A percentile compares a stretch with the other conserved stretches of the same genome.
phyloP scores from a whole-genome alignment of 2,113 vertebrate genomes.

The Glaucidium brasilianum region DNA sequence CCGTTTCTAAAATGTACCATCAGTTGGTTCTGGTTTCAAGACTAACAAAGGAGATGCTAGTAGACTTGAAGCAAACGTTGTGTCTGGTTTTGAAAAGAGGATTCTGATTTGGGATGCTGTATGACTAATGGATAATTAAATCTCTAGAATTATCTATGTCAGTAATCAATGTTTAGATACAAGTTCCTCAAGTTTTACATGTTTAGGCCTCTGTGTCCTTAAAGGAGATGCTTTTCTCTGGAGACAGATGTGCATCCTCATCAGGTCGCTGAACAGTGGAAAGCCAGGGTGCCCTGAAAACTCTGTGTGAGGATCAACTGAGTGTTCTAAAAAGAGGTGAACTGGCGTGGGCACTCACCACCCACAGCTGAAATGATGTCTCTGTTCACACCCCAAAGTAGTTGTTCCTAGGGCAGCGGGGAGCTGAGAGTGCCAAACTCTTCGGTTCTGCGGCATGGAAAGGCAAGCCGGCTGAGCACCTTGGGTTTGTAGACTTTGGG shows the following conservation, averaged over 20 bases:
- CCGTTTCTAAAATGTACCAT: not conserved
- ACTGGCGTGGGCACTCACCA: not conserved
- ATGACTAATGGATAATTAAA: not conserved
- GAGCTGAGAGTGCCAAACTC: fast-evolving
- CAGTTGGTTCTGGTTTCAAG: not conserved
- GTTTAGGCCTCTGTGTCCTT: not conserved
- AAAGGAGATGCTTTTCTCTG: not conserved
- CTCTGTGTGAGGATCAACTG: not conserved
- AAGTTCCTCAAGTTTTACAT: not conserved
- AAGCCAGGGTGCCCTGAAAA: not conserved
- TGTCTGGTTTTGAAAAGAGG: not conserved
- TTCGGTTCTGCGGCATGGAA: not conserved
- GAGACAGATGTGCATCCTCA: not conserved
- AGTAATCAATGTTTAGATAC: not conserved
- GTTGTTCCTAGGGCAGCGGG: not conserved
- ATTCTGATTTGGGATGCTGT: not conserved
- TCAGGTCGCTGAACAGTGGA: not conserved
- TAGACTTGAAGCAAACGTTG: not conserved
- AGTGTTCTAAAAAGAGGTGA: not conserved
- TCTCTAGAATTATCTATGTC: not conserved
- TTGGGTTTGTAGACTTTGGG: not conserved
- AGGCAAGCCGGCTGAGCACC: not conserved
- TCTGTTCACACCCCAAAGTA: not conserved
- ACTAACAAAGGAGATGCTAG: not conserved
- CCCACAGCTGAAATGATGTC: not conserved